Percentiles rank a stretch among this genome's conserved stretches.
phyloP scores from a whole-genome alignment of 2,113 vertebrate genomes.

The Saccopteryx bilineata region DNA sequence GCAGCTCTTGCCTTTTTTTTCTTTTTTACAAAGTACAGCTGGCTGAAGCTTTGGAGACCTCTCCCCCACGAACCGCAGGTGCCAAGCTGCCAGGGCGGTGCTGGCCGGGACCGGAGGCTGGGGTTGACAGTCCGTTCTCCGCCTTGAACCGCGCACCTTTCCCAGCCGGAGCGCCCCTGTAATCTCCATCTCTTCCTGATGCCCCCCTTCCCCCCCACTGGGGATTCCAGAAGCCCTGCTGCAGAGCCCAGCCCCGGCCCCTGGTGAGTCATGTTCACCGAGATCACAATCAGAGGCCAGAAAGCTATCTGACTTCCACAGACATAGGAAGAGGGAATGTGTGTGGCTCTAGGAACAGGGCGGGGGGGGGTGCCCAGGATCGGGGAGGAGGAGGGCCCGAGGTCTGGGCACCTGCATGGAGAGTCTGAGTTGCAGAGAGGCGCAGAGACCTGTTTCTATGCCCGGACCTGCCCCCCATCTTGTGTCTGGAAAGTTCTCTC shows the following conservation, averaged over 20 bases:
- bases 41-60: not conserved
- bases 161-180: not conserved
- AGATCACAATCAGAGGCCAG: constrained; percentile 68
- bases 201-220: not conserved
- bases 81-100: not conserved
- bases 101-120: not conserved
- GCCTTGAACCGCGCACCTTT: not conserved
- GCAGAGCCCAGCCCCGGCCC: constrained; percentile 18
- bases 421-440: not conserved
- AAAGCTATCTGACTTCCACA: not conserved
- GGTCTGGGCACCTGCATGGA: not conserved
- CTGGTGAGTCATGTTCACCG: constrained; percentile 14
- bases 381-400: not conserved
- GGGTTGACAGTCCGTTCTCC: not conserved
- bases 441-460: not conserved
- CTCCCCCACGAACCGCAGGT: not conserved
- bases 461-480: not conserved
- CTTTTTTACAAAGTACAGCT: constrained; percentile 26
- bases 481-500: not conserved
- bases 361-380: fast-evolving
- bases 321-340: not conserved
- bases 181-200: constrained; percentile 36
- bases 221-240: constrained; percentile 45
- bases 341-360: not conserved
- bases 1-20: constrained; percentile 9